Percentiles rank a stretch among this genome's conserved stretches.
Evolutionary conservation across 92 coral and sea anemone genomes (phyloP).

Genomic region (Zoanthus solanderi): DNA sequence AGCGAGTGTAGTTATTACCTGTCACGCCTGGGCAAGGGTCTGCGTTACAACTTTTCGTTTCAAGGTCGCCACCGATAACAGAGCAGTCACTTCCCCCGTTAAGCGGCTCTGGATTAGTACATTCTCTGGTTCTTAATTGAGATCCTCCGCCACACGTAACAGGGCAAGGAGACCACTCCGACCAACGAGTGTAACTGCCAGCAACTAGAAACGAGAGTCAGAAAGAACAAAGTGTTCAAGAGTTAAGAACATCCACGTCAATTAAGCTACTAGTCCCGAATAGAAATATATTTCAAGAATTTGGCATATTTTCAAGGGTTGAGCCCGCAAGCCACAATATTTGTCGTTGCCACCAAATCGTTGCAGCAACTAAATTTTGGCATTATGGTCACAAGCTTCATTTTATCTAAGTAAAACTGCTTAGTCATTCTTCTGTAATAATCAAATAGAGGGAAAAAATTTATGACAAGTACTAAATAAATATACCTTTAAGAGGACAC

Average conservation of each 20-base stretch:
- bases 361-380: not conserved
- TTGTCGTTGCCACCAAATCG: no score
- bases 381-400: not conserved
- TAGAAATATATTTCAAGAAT: no score
- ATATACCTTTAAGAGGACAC: constrained; percentile 95
- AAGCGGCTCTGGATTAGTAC: constrained; percentile 89
- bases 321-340: no score
- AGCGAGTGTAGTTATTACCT: constrained; percentile 54
- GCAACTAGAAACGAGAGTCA: constrained; percentile 63
- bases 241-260: not conserved
- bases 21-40: constrained; percentile 91
- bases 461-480: not conserved
- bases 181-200: constrained; percentile 92
- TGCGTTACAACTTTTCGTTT: constrained; percentile 76
- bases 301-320: no score
- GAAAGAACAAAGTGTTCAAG: not conserved
- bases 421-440: no score
- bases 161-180: constrained; percentile 87
- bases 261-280: no score
- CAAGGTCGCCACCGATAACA: constrained; percentile 83
- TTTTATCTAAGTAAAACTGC: not conserved
- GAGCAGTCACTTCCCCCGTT: constrained; percentile 95
- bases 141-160: constrained; percentile 92
- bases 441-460: not conserved
- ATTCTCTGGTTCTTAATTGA: constrained; percentile 86